Evolutionary conservation across 2,888 invertebrate genomes (phyloP).

Genomic region (Lottia gigantea): DNA sequence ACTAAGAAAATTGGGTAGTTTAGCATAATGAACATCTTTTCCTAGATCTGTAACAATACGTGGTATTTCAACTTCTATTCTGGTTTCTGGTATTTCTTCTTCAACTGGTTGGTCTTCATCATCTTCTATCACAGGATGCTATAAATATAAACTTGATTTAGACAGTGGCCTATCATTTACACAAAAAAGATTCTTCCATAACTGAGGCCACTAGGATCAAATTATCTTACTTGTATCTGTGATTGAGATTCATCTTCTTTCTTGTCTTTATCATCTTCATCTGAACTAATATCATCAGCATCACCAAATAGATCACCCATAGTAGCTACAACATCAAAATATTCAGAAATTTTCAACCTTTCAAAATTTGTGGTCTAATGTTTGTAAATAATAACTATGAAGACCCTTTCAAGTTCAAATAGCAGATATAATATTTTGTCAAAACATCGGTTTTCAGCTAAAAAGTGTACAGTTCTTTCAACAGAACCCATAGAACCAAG

Average conservation of each 20-base stretch:
- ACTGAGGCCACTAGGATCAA: too few species aligned
- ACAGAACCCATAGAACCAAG: too few species aligned
- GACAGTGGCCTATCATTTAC: too few species aligned
- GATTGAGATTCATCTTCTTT: slow-evolving; percentile 20
- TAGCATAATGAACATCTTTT: slow-evolving; percentile 84
- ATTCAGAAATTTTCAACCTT: background rate
- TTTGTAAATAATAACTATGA: background rate
- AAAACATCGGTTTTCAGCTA: too few species aligned
- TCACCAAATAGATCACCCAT: slow-evolving; percentile 92
- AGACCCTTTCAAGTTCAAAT: background rate
- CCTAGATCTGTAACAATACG: slow-evolving; percentile 93
- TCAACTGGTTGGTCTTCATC: slow-evolving; percentile 78
- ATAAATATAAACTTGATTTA: background rate
- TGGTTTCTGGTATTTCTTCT: slow-evolving; percentile 82
- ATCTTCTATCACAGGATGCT: slow-evolving; percentile 39
- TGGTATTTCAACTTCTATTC: slow-evolving; percentile 97
- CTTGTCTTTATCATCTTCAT: slow-evolving; percentile 73
- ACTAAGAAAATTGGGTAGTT: slow-evolving; percentile 96
- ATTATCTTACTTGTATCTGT: slow-evolving; percentile 19
- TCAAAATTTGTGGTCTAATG: slow-evolving; percentile 1
- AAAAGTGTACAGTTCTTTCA: too few species aligned
- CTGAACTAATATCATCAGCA: slow-evolving; percentile 91
- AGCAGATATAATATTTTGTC: too few species aligned
- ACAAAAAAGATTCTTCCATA: too few species aligned
- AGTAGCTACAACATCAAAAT: slow-evolving; percentile 29